These are phyloP conservation scores for Volucella inflata DNA, from an alignment of 2,888 invertebrate genomes.

Conservation along the genomic window DNA sequence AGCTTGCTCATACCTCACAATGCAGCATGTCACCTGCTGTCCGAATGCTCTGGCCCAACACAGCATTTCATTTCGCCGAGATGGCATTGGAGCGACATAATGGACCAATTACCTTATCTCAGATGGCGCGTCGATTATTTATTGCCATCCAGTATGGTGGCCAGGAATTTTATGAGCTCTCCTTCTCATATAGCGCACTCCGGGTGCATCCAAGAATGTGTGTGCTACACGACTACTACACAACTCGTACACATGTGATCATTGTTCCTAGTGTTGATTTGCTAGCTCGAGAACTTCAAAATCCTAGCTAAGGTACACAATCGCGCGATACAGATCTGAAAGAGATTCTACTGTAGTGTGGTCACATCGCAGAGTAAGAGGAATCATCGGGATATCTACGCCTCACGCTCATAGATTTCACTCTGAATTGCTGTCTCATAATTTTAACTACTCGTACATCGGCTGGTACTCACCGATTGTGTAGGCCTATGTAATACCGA, in stretches of 20 bases:
- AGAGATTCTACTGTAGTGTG: constrained; percentile 15
- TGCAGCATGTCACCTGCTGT: constrained; percentile 73
- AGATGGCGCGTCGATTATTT: constrained; percentile 78
- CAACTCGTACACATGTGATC: constrained; percentile 62
- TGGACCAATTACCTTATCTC: constrained; percentile 79
- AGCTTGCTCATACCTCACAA: constrained; percentile 31
- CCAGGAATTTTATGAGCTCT: constrained; percentile 68
- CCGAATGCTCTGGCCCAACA: constrained; percentile 47
- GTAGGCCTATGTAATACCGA: constrained; percentile 67
- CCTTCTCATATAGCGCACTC: constrained; percentile 18
- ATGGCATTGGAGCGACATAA: constrained; percentile 77
- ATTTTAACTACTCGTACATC: constrained; percentile 42
- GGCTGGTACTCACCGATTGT: constrained; percentile 1
- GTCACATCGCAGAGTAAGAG: constrained; percentile 47
- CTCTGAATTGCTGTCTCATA: constrained; percentile 70
- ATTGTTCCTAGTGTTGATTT: constrained; percentile 75
- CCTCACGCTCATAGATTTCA: constrained; percentile 68
- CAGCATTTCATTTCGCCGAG: constrained; percentile 64
- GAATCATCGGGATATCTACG: constrained; percentile 51
- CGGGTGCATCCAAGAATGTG: constrained; percentile 9
- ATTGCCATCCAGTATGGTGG: constrained; percentile 72
- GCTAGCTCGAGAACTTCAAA: constrained; percentile 62
- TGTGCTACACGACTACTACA: constrained; percentile 46
- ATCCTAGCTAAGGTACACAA: constrained; percentile 38
- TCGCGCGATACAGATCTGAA: constrained; percentile 65